Evolutionary conservation across 2,797 vertebrate species (phyloP).

Genomic region (Parotocinclus haroldoi): DNA sequence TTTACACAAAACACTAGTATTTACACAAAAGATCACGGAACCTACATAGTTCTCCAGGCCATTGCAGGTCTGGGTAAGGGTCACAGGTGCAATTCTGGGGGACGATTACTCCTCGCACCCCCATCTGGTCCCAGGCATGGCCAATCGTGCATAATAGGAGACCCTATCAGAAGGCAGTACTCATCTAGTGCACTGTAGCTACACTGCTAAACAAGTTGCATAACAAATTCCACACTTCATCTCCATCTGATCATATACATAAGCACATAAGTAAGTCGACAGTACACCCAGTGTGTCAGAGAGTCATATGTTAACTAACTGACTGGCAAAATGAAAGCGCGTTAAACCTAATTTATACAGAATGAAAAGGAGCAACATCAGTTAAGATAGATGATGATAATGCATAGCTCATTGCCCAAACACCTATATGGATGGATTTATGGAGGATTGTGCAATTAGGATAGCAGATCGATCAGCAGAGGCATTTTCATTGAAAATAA

Average conservation of each 20-base stretch:
- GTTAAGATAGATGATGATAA: slow-evolving; percentile 47
- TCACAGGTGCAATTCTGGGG: too few species aligned
- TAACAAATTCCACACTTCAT: too few species aligned
- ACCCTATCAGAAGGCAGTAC: too few species aligned
- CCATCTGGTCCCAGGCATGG: too few species aligned
- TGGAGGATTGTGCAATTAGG: slow-evolving; percentile 29
- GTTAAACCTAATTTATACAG: slow-evolving; percentile 42
- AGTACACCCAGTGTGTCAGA: slow-evolving; percentile 46
- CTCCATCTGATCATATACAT: slow-evolving; percentile 1
- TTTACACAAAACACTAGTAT: too few species aligned
- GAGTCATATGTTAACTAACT: slow-evolving; percentile 52
- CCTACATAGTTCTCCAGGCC: too few species aligned
- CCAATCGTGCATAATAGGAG: too few species aligned
- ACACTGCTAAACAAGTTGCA: too few species aligned
- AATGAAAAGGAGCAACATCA: slow-evolving; percentile 36
- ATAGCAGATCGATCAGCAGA: slow-evolving; percentile 37
- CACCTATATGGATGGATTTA: slow-evolving; percentile 36
- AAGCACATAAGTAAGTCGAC: slow-evolving; percentile 5
- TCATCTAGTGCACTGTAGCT: too few species aligned
- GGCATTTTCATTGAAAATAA: slow-evolving; percentile 29
- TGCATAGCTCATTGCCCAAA: slow-evolving; percentile 45
- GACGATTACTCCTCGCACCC: too few species aligned
- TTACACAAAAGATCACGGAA: too few species aligned
- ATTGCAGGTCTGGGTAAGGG: too few species aligned
- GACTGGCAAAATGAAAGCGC: slow-evolving; percentile 41